Evolutionary conservation across 1,140 invertebrate genomes (phyloP).

Genomic region (Galleria mellonella): DNA sequence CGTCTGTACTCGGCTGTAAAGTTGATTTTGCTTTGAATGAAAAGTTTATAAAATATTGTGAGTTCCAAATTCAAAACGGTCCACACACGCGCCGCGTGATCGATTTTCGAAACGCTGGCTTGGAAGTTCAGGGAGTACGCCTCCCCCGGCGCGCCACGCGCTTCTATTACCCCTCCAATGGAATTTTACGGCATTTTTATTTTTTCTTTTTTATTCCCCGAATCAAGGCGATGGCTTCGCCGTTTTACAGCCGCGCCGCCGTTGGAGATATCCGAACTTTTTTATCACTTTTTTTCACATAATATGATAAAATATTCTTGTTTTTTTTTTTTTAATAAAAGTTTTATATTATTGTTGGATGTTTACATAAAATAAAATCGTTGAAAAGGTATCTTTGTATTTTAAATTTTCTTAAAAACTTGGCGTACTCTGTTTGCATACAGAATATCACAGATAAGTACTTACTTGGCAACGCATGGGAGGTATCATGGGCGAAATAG

Average conservation of each 20-base stretch:
- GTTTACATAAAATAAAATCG: not conserved
- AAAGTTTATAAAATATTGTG: constrained; percentile 25
- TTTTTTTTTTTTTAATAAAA: constrained; percentile 1
- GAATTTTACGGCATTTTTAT: constrained; percentile 27
- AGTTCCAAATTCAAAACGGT: constrained; percentile 61
- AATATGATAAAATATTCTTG: constrained; percentile 6
- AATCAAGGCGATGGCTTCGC: constrained; percentile 10
- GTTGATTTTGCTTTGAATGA: constrained; percentile 4
- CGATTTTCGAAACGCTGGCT: constrained; percentile 59
- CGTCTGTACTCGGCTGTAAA: constrained; percentile 6
- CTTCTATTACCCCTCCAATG: constrained; percentile 19
- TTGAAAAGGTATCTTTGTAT: too few species aligned
- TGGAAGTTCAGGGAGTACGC: constrained; percentile 20
- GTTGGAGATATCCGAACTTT: not conserved
- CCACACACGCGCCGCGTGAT: constrained; percentile 58
- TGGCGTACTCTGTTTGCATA: too few species aligned
- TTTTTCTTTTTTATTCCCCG: constrained; percentile 23
- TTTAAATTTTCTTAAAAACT: too few species aligned
- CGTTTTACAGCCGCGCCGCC: constrained; percentile 15
- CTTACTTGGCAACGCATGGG: too few species aligned
- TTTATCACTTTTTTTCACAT: constrained; percentile 7
- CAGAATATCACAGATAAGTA: too few species aligned
- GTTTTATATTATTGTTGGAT: not conserved
- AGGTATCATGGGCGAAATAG: too few species aligned
- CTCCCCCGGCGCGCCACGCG: constrained; percentile 7